Evolutionary conservation across 1,140 invertebrate species (phyloP).

Genomic region (Alviniconcha marisindica): DNA sequence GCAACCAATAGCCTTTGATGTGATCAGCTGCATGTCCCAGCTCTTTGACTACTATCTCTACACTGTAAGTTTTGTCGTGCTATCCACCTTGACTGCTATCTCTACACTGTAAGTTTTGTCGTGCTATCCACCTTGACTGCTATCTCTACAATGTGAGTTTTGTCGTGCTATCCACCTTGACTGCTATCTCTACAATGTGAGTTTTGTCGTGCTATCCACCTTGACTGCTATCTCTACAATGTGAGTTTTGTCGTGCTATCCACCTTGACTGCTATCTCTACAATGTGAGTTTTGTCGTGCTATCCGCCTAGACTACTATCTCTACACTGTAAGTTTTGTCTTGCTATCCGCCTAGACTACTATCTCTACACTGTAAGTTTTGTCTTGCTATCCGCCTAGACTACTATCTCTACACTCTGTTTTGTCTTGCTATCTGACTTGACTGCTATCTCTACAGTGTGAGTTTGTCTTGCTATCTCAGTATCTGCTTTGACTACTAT

Average conservation of each 20-base stretch:
- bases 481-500: too few species aligned
- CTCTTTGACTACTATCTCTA: conserved; percentile 97
- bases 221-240: conserved; percentile 95
- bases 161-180: conserved; percentile 80
- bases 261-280: too few species aligned
- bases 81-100: neutral
- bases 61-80: conserved; percentile 80
- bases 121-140: too few species aligned
- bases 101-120: too few species aligned
- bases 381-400: too few species aligned
- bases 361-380: too few species aligned
- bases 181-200: conserved; percentile 84
- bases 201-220: conserved; percentile 78
- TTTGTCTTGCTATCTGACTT: conserved; percentile 80
- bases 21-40: conserved; percentile 93
- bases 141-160: conserved; percentile 80
- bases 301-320: conserved; percentile 97
- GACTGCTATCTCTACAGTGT: conserved; percentile 95
- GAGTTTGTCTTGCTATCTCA: conserved; percentile 83
- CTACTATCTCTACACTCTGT: too few species aligned
- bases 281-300: conserved; percentile 87
- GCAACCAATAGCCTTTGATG: conserved; percentile 93
- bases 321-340: conserved; percentile 82
- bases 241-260: too few species aligned
- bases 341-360: too few species aligned